These are phyloP conservation scores for Podocnemis expansa DNA, from an alignment of 2,113 vertebrate species.

Conservation along the genomic window DNA sequence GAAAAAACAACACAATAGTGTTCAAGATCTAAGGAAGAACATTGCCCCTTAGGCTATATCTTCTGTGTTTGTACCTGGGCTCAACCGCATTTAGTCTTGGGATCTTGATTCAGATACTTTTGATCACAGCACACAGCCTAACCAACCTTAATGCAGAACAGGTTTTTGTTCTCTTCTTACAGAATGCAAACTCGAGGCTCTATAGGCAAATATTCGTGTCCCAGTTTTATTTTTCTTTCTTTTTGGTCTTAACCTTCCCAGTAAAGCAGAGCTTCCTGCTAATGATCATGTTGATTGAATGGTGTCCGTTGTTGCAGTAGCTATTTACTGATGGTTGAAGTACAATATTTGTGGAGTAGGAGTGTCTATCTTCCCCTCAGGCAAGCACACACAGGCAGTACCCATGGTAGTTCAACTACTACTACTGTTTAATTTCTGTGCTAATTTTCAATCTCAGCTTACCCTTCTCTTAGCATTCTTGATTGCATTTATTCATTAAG, in stretches of 20 bases:
- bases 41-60: background rate
- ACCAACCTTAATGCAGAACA: accelerated
- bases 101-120: background rate
- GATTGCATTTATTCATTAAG: background rate
- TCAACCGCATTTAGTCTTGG: accelerated
- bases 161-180: background rate
- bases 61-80: background rate
- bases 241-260: background rate
- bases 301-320: no score
- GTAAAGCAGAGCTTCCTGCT: background rate
- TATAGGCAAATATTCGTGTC: background rate
- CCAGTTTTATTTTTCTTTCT: background rate
- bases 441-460: slow-evolving; percentile 51
- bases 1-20: background rate
- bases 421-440: slow-evolving; percentile 31
- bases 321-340: background rate
- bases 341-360: background rate
- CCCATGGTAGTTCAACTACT: slow-evolving; percentile 1
- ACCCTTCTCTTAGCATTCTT: slow-evolving; percentile 38
- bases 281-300: background rate
- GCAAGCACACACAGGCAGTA: background rate
- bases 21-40: background rate
- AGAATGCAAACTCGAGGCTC: background rate
- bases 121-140: background rate
- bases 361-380: background rate